These are phyloP conservation scores for Nebria ingens DNA, from an alignment of 1,140 invertebrate species.

Conservation along the genomic window DNA sequence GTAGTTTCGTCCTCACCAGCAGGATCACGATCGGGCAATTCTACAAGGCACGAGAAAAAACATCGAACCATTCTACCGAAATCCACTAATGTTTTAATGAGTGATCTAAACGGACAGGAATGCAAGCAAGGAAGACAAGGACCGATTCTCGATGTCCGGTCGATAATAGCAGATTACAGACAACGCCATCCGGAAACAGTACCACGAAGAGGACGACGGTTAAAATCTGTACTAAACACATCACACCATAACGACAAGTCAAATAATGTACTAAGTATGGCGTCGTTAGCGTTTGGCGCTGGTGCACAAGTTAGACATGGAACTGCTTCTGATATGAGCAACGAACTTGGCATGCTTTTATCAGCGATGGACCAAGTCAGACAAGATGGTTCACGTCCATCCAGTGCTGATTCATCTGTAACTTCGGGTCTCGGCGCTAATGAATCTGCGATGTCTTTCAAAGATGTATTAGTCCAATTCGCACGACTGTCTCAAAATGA, in stretches of 20 bases:
- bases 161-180: conserved; percentile 72
- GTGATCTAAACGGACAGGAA: conserved; percentile 35
- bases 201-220: conserved; percentile 49
- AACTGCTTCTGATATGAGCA: conserved; percentile 20
- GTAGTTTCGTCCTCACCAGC: not conserved
- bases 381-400: conserved; percentile 36
- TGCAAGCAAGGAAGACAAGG: conserved; percentile 51
- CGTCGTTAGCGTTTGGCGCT: conserved; percentile 31
- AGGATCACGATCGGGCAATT: not conserved
- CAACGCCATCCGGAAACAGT: conserved; percentile 59
- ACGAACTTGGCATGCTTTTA: conserved; percentile 25
- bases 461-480: conserved; percentile 67
- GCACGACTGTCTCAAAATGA: conserved; percentile 48
- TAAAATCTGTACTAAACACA: conserved; percentile 37
- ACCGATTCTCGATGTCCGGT: conserved; percentile 65
- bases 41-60: conserved; percentile 5
- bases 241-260: conserved; percentile 17
- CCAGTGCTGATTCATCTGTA: conserved; percentile 42
- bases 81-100: conserved; percentile 36
- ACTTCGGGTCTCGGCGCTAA: conserved; percentile 22
- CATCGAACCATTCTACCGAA: conserved; percentile 28
- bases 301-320: conserved; percentile 33
- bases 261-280: conserved; percentile 27
- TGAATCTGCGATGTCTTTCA: conserved; percentile 45
- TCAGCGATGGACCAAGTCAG: conserved; percentile 21